Conservation (phyloP, 2,797 vertebrate species). For the Discoglossus pictus region DNA sequence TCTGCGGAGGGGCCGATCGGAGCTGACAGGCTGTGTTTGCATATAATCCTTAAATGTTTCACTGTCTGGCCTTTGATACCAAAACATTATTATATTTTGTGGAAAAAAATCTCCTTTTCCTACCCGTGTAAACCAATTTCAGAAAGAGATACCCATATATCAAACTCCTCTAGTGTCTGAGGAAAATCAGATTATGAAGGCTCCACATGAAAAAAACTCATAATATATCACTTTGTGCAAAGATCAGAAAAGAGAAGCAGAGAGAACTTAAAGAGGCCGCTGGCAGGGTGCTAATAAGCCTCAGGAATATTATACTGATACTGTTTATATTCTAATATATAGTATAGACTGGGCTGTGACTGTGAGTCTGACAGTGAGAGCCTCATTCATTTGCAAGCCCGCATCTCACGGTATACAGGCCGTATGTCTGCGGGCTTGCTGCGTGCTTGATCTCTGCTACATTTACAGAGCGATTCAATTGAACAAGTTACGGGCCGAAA, state of each 20-base stretch:
- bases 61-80: conserved; percentile 64
- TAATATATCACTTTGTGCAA: conserved; percentile 65
- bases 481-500: too few relatives aligned
- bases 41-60: conserved; percentile 57
- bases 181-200: conserved; percentile 76
- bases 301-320: neutral
- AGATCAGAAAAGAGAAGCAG: conserved; percentile 47
- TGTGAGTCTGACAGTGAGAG: too few relatives aligned
- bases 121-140: conserved; percentile 78
- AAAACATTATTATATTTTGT: conserved; percentile 76
- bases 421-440: too few relatives aligned
- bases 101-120: conserved; percentile 71
- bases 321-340: neutral
- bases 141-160: conserved; percentile 73
- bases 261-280: conserved; percentile 42
- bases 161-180: conserved; percentile 70
- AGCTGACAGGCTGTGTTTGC: conserved; percentile 56
- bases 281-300: too few relatives aligned
- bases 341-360: too few relatives aligned
- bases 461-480: too few relatives aligned
- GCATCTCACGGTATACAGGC: too few relatives aligned
- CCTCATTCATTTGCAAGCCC: too few relatives aligned
- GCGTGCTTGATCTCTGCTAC: too few relatives aligned
- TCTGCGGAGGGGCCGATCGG: conserved; percentile 32
- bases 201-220: conserved; percentile 71